Evolutionary conservation across 2,888 invertebrate species (phyloP).

Genomic region (Andrena marginata): DNA sequence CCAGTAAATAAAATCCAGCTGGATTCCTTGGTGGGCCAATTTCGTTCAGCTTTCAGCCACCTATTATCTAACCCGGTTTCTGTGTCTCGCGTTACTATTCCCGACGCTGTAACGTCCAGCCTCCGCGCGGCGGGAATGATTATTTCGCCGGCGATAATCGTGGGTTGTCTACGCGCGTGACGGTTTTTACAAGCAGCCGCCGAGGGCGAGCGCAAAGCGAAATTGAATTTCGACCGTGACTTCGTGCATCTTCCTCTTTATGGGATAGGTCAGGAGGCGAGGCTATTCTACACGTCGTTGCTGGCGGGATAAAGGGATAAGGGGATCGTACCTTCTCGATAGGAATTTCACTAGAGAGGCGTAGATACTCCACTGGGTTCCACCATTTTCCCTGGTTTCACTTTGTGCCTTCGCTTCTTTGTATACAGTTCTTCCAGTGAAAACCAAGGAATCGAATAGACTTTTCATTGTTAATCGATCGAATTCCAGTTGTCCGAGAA

Average conservation of each 20-base stretch:
- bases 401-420: background rate
- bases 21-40: constrained; percentile 64
- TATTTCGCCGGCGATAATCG: constrained; percentile 39
- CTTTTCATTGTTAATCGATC: background rate
- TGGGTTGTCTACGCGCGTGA: constrained; percentile 32
- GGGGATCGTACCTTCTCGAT: constrained; percentile 25
- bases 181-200: constrained; percentile 33
- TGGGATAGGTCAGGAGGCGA: constrained; percentile 38
- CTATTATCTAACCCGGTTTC: constrained; percentile 62
- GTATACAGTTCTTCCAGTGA: too few species aligned
- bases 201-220: constrained; percentile 15
- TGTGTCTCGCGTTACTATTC: constrained; percentile 44
- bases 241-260: constrained; percentile 48
- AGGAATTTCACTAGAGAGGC: constrained; percentile 5
- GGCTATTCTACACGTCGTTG: background rate
- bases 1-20: constrained; percentile 41
- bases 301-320: constrained; percentile 7
- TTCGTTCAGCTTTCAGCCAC: constrained; percentile 48
- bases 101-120: constrained; percentile 13
- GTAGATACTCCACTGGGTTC: constrained; percentile 7
- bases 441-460: too few species aligned
- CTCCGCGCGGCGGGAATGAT: background rate
- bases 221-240: constrained; percentile 53
- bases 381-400: background rate
- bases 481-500: background rate